Evolutionary conservation across 2,113 vertebrate species (phyloP), one percentile per base, ranked within the genome.

Genomic region (Gallinago paraguaiae): DNA sequence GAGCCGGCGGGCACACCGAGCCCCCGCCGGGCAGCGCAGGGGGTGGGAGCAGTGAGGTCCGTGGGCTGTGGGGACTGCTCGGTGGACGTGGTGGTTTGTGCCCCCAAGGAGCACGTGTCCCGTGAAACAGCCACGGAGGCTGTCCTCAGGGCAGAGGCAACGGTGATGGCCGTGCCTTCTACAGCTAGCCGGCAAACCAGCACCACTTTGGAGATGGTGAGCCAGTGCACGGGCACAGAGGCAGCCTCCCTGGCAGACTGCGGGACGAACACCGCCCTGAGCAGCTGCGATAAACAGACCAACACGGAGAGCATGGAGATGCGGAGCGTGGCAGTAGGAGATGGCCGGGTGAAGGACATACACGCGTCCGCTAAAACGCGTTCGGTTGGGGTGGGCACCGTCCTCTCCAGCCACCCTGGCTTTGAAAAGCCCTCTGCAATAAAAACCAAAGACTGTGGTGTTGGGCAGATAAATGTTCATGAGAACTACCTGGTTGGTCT

Each of bases 401-500:
- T 98, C 85, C 96, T 98, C 4, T 98, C 98, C 1, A 94, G 95
- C 71, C 96, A 91, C 15, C 75, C 97, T 11, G 68, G 94, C 45
- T 96, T 96, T 56, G 97, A 97, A 80, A 98, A 96, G 91, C 96
- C 98, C 4, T 97, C 93, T 11, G 85, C 97, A 12, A 56, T 97
- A 72, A 99, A 98, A 98, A 99, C 99, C 98, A 99, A 98, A 98
- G 99, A 99, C 76, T 98, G 92, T 8, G 99, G 99, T 1, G 93
- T 99, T 91, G 99, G 99, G 11, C 98, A 98, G 64, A 97, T 98
- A 53, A 98, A 94, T 54, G 43, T 99, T 91, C 82, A 98, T 4
- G 99, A 99, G 86, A 99, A 99, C 97, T 99, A 99, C 87, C 91
- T 99, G 75, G 97, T 99, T n/a, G 99, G 99, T 35, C 96, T 99